A percentile compares a stretch with the other conserved stretches of the same genome.
phyloP scores from a whole-genome alignment of 2,888 invertebrate species.

The Dromius quadrimaculatus region DNA sequence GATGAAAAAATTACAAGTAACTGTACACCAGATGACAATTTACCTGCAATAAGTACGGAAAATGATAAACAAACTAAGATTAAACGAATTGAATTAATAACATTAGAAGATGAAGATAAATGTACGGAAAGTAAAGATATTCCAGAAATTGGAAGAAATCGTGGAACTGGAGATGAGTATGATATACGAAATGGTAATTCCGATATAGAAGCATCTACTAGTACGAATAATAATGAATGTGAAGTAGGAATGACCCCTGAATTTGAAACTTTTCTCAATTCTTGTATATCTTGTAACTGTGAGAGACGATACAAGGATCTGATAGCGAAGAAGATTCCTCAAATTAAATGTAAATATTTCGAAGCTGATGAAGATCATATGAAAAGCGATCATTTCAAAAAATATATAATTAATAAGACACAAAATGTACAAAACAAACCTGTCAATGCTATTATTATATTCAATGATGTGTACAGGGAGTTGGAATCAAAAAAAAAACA shows the following conservation, averaged over 20 bases:
- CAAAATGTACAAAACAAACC: slow-evolving; percentile 13
- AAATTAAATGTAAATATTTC: slow-evolving; percentile 4
- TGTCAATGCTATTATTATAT: not conserved
- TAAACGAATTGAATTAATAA: slow-evolving; percentile 9
- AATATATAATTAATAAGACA: slow-evolving; percentile 1
- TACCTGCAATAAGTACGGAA: too few relatives aligned
- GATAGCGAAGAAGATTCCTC: slow-evolving; percentile 3
- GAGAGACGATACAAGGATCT: not conserved
- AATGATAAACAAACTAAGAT: too few relatives aligned
- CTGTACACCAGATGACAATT: too few relatives aligned
- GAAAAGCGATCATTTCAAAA: slow-evolving; percentile 7
- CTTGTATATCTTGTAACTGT: slow-evolving; percentile 3
- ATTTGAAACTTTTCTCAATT: slow-evolving; percentile 6
- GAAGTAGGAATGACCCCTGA: not conserved
- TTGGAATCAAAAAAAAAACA: not conserved
- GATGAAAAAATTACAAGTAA: too few relatives aligned
- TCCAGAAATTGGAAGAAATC: not conserved
- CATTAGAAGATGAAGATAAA: not conserved
- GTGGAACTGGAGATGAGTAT: not conserved
- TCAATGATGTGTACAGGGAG: slow-evolving; percentile 23
- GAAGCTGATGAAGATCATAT: slow-evolving; percentile 21
- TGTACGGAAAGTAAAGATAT: too few relatives aligned
- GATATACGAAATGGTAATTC: not conserved
- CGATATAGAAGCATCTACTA: slow-evolving; percentile 11
- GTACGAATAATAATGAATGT: not conserved